Percentiles rank a stretch among this genome's conserved stretches.
Conservation (phyloP, 2,797 vertebrate species). For the Melanotaenia boesemani region DNA sequence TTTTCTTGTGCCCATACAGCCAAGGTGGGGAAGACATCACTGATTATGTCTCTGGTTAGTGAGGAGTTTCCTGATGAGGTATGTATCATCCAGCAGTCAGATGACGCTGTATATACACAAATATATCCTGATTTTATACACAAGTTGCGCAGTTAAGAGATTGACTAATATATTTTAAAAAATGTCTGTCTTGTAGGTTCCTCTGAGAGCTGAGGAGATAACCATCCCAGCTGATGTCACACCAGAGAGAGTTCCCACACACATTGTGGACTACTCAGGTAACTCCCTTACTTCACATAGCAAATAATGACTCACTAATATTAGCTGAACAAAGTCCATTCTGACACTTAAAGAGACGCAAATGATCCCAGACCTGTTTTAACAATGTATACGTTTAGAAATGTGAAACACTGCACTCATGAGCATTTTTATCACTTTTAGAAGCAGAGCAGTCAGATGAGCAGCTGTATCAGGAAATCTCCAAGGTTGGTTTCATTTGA, state of each 20-base stretch:
- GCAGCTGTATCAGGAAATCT: conserved; percentile 96
- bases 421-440: conserved; percentile 60
- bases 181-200: conserved; percentile 84
- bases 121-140: neutral
- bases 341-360: neutral
- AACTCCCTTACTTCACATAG: conserved; percentile 23
- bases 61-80: conserved; percentile 99
- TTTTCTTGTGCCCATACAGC: conserved; percentile 81
- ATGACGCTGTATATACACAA: neutral
- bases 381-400: neutral
- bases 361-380: neutral
- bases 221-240: conserved; percentile 98
- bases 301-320: neutral
- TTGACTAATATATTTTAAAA: neutral
- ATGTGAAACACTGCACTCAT: neutral
- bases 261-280: conserved; percentile 99
- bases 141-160: neutral
- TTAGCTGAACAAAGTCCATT: neutral
- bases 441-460: conserved; percentile 97
- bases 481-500: conserved; percentile 85
- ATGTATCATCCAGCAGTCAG: conserved; percentile 29
- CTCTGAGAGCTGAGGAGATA: conserved; percentile 95
- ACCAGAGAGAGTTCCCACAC: conserved; percentile 96
- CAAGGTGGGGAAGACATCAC: conserved; percentile 98
- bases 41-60: conserved; percentile 99